Conservation (phyloP, 2,113 vertebrate species). For the Nipponia nippon region DNA sequence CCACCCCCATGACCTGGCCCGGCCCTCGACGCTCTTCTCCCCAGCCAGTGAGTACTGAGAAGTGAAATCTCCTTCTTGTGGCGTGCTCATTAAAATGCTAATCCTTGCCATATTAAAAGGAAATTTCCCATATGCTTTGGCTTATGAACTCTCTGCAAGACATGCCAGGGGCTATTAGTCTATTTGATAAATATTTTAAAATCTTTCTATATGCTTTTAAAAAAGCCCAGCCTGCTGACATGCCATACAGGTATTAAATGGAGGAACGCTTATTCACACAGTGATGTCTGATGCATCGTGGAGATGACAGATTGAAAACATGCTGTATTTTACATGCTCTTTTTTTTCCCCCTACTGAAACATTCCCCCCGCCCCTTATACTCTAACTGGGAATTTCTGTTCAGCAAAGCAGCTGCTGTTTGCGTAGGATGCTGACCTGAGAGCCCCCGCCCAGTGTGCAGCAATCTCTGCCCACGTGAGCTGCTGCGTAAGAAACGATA, state of each 20-base stretch:
- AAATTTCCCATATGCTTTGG: neutral
- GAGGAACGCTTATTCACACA: neutral
- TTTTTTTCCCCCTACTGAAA: neutral
- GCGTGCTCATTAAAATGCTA: neutral
- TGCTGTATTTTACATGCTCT: neutral
- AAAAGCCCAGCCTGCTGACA: neutral
- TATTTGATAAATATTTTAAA: neutral
- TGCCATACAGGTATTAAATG: neutral
- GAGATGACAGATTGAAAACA: neutral
- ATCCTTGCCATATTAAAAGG: neutral
- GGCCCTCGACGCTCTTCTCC: slow-evolving; percentile 94
- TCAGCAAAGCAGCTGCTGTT: neutral
- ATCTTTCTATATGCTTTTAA: neutral
- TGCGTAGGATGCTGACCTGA: neutral
- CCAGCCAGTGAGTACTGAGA: slow-evolving; percentile 84
- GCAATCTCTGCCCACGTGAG: neutral
- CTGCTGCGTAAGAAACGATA: neutral
- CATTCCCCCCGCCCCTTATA: neutral
- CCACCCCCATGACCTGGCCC: slow-evolving; percentile 91
- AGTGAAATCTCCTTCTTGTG: neutral
- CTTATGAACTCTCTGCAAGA: neutral
- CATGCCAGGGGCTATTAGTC: neutral
- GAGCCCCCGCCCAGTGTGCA: neutral
- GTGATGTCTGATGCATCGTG: neutral
- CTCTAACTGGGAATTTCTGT: neutral